Percentiles rank a stretch among this genome's conserved stretches.
phyloP scores from a whole-genome alignment of 2,888 invertebrate genomes.

The Trachelus iudaicus region DNA sequence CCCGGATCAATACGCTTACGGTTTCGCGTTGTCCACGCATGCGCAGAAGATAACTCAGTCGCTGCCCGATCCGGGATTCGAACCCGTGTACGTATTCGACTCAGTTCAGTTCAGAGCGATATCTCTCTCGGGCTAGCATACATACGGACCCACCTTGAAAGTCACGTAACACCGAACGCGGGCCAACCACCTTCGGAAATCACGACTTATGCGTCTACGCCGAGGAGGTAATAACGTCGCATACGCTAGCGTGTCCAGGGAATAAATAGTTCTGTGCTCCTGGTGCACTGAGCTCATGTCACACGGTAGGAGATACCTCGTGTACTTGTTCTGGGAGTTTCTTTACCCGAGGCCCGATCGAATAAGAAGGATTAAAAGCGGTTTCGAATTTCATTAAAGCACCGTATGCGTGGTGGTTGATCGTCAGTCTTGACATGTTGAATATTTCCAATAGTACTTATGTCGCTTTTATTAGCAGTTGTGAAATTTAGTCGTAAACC shows the following conservation, averaged over 20 bases:
- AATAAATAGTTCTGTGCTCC: background rate
- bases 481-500: background rate
- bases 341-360: background rate
- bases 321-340: background rate
- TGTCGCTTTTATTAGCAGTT: background rate
- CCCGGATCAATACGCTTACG: constrained; percentile 30
- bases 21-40: constrained; percentile 24
- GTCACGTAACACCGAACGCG: constrained; percentile 19
- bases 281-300: background rate
- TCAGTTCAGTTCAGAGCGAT: constrained; percentile 30
- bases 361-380: background rate
- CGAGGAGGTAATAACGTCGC: constrained; percentile 58
- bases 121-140: constrained; percentile 19
- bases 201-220: constrained; percentile 66
- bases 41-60: constrained; percentile 10
- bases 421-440: background rate
- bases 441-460: background rate
- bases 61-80: constrained; percentile 22
- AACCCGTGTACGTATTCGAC: constrained; percentile 16
- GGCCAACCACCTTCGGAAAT: constrained; percentile 48
- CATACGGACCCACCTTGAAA: background rate
- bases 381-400: background rate
- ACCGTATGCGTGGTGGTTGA: background rate
- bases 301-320: background rate
- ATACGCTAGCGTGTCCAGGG: background rate